A percentile compares a stretch with the other conserved stretches of the same genome.
Conservation (phyloP, 2,888 invertebrate species). For the Frankliniella intonsa region DNA sequence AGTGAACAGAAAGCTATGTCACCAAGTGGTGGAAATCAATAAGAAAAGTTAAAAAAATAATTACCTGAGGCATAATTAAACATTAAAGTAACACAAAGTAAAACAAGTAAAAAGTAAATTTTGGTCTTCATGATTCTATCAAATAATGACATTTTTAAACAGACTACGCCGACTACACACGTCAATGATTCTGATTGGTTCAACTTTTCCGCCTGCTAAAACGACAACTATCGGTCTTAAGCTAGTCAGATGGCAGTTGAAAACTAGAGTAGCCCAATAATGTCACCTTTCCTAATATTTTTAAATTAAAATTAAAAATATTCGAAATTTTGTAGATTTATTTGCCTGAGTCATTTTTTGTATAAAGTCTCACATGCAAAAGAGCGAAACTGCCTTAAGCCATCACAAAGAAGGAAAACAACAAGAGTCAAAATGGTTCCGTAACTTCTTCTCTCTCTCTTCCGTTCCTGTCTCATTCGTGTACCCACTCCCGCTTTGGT, state of each 20-base stretch:
- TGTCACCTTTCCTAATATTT: neutral
- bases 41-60: neutral
- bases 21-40: neutral
- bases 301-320: neutral
- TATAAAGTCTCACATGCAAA: neutral
- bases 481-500: neutral
- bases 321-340: neutral
- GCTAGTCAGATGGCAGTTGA: too few relatives aligned
- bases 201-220: neutral
- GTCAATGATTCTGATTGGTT: constrained; percentile 6
- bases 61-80: neutral
- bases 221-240: neutral
- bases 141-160: constrained; percentile 20
- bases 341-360: too few relatives aligned
- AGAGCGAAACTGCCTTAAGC: neutral
- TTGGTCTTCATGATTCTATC: neutral
- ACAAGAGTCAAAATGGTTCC: neutral
- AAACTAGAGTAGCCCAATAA: neutral
- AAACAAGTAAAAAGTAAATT: neutral
- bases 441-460: neutral
- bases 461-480: neutral
- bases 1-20: neutral
- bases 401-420: neutral
- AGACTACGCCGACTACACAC: constrained; percentile 20
- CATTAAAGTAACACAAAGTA: constrained; percentile 5